These are phyloP conservation scores for Poeciliopsis retropinna DNA, from an alignment of 2,113 vertebrate genomes.

Conservation along the genomic window DNA sequence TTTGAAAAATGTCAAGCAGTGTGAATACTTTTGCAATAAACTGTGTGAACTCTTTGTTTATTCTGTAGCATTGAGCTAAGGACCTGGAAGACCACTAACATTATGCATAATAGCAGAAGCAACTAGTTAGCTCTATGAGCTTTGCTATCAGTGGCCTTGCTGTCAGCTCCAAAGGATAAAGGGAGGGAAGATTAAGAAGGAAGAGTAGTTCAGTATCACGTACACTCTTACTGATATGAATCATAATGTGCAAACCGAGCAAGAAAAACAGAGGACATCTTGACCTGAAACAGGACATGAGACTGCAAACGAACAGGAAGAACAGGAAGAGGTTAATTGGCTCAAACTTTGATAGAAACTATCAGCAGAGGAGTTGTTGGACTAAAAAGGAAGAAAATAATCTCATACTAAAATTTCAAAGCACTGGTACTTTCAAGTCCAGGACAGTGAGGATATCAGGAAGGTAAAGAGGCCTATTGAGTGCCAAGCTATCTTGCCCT, in stretches of 20 bases:
- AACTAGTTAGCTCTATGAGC: conserved; percentile 48
- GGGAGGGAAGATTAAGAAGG: conserved; percentile 48
- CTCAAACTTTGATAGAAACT: conserved; percentile 75
- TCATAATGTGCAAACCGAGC: conserved; percentile 77
- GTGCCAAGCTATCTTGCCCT: conserved; percentile 91
- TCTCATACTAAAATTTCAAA: conserved; percentile 83
- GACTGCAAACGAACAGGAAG: conserved; percentile 58
- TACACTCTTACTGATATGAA: conserved; percentile 61
- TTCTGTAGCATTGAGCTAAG: conserved; percentile 42
- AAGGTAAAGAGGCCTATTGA: conserved; percentile 86
- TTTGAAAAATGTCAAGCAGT: not conserved
- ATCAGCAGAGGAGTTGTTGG: conserved; percentile 81
- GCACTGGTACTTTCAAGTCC: conserved; percentile 84
- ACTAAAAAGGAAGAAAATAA: conserved; percentile 71
- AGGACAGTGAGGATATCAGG: conserved; percentile 81
- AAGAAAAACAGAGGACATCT: conserved; percentile 74
- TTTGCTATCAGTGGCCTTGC: conserved; percentile 54
- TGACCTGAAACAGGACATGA: conserved; percentile 83
- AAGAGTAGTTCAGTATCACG: conserved; percentile 40
- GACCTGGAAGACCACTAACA: conserved; percentile 39
- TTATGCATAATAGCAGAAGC: conserved; percentile 53
- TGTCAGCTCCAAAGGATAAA: conserved; percentile 42
- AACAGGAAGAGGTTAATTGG: conserved; percentile 66
- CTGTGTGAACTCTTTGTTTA: conserved; percentile 38
- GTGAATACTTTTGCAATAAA: not conserved